These are phyloP conservation scores for Catharus bicknelli DNA, from an alignment of 2,113 vertebrate species.

Conservation along the genomic window DNA sequence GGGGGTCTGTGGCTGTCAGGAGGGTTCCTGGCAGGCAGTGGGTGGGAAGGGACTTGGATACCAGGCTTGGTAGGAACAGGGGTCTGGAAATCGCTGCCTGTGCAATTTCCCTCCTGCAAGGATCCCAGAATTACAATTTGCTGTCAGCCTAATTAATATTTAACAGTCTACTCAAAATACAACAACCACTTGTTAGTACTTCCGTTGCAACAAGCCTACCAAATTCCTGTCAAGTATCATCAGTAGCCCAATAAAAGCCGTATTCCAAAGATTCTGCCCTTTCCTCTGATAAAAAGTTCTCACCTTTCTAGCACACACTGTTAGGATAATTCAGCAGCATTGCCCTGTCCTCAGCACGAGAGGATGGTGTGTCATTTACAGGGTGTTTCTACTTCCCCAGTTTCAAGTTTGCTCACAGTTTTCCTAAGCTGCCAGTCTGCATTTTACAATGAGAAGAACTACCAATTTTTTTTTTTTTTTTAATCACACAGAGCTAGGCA, in stretches of 20 bases:
- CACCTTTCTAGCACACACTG: not conserved
- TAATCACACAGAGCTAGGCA: not conserved
- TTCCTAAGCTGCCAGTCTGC: not conserved
- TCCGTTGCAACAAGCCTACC: not conserved
- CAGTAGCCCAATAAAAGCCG: not conserved
- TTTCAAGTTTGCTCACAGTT: not conserved
- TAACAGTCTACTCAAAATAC: not conserved
- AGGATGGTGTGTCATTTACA: fast-evolving
- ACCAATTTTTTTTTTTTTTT: not conserved
- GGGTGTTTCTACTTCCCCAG: not conserved
- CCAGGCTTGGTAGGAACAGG: not conserved
- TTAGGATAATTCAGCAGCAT: not conserved
- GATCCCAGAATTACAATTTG: not conserved
- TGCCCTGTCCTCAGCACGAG: not conserved
- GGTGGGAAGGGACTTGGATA: not conserved
- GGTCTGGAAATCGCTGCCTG: fast-evolving
- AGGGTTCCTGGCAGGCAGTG: not conserved
- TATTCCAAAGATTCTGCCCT: not conserved
- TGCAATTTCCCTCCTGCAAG: not conserved
- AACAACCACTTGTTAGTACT: not conserved
- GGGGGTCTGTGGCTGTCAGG: not conserved
- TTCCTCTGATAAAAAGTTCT: not conserved
- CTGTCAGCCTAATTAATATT: not conserved
- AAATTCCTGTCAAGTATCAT: not conserved
- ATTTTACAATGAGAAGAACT: not conserved